Evolutionary conservation across 2,113 vertebrate species (phyloP).

Genomic region (Cricetomys ansorgei): DNA sequence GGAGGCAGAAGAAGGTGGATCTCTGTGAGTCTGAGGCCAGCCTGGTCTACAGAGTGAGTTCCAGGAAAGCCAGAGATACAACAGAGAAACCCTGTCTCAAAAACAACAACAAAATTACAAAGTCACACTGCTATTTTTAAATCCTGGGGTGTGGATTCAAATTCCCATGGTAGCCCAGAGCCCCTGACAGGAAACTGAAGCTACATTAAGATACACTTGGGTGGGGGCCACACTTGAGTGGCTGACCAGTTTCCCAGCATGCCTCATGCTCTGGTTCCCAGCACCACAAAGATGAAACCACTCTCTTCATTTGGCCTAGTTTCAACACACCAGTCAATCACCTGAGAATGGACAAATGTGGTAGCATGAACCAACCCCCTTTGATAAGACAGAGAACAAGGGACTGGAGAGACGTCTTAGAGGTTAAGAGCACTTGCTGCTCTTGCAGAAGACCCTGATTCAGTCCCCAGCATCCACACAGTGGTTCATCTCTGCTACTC

Average conservation of each 20-base stretch:
- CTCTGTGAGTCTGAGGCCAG: no score
- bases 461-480: not conserved
- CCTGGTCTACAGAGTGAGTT: no score
- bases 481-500: not conserved
- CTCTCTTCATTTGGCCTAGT: not conserved
- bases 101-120: not conserved
- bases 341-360: not conserved
- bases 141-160: not conserved
- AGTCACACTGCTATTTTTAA: not conserved
- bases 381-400: not conserved
- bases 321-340: not conserved
- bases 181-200: not conserved
- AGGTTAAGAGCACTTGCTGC: not conserved
- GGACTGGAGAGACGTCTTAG: not conserved
- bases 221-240: not conserved
- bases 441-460: not conserved
- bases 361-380: not conserved
- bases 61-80: not conserved
- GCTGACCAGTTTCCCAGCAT: not conserved
- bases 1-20: no score
- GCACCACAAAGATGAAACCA: not conserved
- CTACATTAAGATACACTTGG: not conserved
- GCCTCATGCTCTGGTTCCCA: not conserved
- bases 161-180: not conserved
- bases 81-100: not conserved